Evolutionary conservation across 2,888 invertebrate species (phyloP).

Genomic region (Drosophila paranaensis): DNA sequence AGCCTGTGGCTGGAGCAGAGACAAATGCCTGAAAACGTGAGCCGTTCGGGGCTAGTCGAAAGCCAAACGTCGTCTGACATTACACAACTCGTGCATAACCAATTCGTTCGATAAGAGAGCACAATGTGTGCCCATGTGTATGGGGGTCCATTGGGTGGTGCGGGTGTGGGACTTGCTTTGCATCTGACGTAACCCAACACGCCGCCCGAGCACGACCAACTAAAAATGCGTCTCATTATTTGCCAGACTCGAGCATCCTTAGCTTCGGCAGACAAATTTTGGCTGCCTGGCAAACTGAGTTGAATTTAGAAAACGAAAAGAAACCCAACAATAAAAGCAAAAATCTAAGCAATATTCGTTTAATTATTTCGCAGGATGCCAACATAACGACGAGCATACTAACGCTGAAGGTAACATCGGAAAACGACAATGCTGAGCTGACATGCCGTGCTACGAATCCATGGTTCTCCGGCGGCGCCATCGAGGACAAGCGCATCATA

Average conservation of each 20-base stretch:
- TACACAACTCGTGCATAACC: constrained; percentile 66
- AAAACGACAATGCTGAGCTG: constrained; percentile 93
- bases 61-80: constrained; percentile 44
- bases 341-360: neutral
- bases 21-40: constrained; percentile 16
- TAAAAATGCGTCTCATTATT: constrained; percentile 60
- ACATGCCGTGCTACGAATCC: constrained; percentile 94
- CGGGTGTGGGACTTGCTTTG: neutral
- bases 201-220: neutral
- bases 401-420: constrained; percentile 90
- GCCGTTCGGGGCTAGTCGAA: neutral
- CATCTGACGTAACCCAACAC: constrained; percentile 46
- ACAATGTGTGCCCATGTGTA: neutral
- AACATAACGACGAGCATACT: constrained; percentile 91
- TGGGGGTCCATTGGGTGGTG: neutral
- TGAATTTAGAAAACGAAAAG: too few species aligned
- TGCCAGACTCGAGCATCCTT: constrained; percentile 1
- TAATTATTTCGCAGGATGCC: constrained; percentile 75
- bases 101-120: constrained; percentile 30
- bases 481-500: constrained; percentile 91
- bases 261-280: neutral
- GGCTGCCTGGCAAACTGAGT: neutral
- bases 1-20: neutral
- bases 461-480: constrained; percentile 92
- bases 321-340: neutral